Evolutionary conservation across 2,888 invertebrate genomes (phyloP).

Genomic region (Hypselothyrea guttata): DNA sequence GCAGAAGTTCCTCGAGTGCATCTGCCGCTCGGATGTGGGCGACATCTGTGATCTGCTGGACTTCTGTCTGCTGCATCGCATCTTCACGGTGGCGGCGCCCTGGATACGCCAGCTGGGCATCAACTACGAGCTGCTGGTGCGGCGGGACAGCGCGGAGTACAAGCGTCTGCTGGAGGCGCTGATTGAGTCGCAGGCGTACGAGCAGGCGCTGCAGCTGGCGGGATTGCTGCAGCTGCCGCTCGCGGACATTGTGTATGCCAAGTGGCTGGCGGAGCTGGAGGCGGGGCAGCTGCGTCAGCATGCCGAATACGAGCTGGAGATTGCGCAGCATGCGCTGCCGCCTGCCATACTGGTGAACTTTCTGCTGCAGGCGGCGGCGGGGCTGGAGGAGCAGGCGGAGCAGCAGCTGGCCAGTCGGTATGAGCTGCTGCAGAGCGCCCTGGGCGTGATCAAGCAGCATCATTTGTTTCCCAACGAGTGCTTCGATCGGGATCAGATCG

Average conservation of each 20-base stretch:
- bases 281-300: conserved; percentile 78
- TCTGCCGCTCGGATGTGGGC: conserved; percentile 85
- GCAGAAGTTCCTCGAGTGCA: conserved; percentile 85
- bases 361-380: conserved; percentile 84
- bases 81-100: conserved; percentile 84
- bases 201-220: conserved; percentile 84
- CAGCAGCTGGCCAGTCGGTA: conserved; percentile 82
- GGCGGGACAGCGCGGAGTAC: conserved; percentile 81
- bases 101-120: conserved; percentile 61
- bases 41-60: conserved; percentile 83
- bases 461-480: conserved; percentile 81
- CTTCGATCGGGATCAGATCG: conserved; percentile 81
- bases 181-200: conserved; percentile 82
- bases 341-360: conserved; percentile 86
- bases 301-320: conserved; percentile 85
- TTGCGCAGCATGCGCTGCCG: conserved; percentile 85
- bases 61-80: conserved; percentile 82
- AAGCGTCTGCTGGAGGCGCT: conserved; percentile 83
- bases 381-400: conserved; percentile 82
- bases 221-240: conserved; percentile 81
- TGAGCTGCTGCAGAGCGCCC: conserved; percentile 80
- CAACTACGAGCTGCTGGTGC: conserved; percentile 72
- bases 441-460: conserved; percentile 81
- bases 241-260: conserved; percentile 83
- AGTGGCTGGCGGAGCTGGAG: conserved; percentile 83